Percentiles rank a stretch among this genome's conserved stretches.
phyloP scores from a whole-genome alignment of 2,797 vertebrate species.

The Chrysocyon brachyurus region DNA sequence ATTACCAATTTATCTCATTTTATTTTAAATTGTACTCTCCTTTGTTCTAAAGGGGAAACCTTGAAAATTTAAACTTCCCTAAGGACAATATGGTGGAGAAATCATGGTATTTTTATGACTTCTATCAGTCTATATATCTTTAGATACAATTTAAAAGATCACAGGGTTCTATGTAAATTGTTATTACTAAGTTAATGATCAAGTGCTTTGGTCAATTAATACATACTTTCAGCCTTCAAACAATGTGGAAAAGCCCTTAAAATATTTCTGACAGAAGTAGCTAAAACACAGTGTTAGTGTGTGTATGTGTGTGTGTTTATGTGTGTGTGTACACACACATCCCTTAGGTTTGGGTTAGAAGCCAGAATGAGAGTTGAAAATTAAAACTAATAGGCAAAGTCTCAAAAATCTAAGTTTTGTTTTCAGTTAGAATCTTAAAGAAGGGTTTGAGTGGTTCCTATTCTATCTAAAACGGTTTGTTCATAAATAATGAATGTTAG shows the following conservation, averaged over 20 bases:
- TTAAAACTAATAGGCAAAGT: slow-evolving; percentile 67
- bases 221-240: neutral
- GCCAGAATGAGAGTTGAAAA: slow-evolving; percentile 58
- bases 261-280: slow-evolving; percentile 50
- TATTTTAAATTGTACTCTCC: neutral
- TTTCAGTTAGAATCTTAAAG: slow-evolving; percentile 74
- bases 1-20: slow-evolving; percentile 13
- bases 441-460: slow-evolving; percentile 71
- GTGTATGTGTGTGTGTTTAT: neutral
- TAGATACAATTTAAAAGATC: slow-evolving; percentile 11
- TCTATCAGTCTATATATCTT: neutral
- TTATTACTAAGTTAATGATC: slow-evolving; percentile 9
- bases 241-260: slow-evolving; percentile 4
- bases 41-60: slow-evolving; percentile 7
- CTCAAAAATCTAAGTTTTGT: slow-evolving; percentile 51
- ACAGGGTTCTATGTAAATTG: neutral
- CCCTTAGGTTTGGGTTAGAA: slow-evolving; percentile 25
- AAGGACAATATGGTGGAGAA: neutral
- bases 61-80: neutral
- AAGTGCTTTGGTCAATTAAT: neutral
- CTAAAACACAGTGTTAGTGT: neutral
- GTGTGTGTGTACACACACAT: neutral
- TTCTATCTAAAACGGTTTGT: slow-evolving; percentile 73
- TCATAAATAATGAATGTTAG: slow-evolving; percentile 79
- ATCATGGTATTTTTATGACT: neutral